These are phyloP conservation scores for Galeopsomyia nigrocyanea DNA, from an alignment of 2,888 invertebrate genomes.

Conservation along the genomic window DNA sequence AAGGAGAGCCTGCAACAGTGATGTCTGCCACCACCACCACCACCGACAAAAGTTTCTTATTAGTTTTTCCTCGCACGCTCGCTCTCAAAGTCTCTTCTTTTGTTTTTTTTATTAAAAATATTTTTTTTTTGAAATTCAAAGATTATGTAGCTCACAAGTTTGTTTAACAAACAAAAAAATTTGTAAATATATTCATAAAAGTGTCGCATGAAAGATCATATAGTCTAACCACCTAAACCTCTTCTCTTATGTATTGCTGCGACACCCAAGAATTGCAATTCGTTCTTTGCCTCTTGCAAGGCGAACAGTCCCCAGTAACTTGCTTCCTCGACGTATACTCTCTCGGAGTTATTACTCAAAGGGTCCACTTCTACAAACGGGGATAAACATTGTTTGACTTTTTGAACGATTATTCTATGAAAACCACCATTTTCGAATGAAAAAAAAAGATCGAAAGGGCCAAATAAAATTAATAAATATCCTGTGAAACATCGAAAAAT, in stretches of 20 bases:
- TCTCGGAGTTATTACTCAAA: slow-evolving; percentile 58
- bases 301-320: slow-evolving; percentile 66
- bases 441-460: too few species aligned
- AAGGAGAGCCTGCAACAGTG: slow-evolving; percentile 73
- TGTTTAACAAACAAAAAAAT: too few species aligned
- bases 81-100: neutral
- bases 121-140: too few species aligned
- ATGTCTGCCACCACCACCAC: slow-evolving; percentile 59
- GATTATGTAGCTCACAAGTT: too few species aligned
- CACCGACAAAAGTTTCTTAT: too few species aligned
- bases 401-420: neutral
- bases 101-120: too few species aligned
- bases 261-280: slow-evolving; percentile 61
- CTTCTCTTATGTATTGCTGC: slow-evolving; percentile 58
- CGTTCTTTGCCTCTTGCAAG: slow-evolving; percentile 63
- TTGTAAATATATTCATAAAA: neutral
- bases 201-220: neutral
- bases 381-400: neutral
- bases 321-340: slow-evolving; percentile 66
- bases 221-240: slow-evolving; percentile 64
- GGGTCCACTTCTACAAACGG: slow-evolving; percentile 58
- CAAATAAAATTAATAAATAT: too few species aligned
- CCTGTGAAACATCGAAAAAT: too few species aligned
- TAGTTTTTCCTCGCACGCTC: slow-evolving; percentile 15
- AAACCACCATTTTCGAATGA: neutral